Percentiles rank a stretch among this genome's conserved stretches.
Evolutionary conservation across 2,113 vertebrate genomes (phyloP).

Genomic region (Phalacrocorax carbo): DNA sequence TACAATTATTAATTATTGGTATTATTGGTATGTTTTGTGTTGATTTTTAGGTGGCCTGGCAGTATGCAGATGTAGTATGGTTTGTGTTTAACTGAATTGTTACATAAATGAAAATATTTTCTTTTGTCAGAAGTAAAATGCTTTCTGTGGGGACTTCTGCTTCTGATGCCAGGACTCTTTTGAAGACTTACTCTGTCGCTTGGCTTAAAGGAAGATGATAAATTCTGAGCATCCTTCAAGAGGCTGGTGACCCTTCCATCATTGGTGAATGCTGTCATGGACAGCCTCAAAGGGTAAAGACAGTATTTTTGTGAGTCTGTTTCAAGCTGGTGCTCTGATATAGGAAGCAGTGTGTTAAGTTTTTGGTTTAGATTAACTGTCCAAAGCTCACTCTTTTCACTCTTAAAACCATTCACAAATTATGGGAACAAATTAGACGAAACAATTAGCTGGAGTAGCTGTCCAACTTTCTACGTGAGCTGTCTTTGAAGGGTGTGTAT

Average conservation of each 20-base stretch:
- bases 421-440: neutral
- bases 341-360: neutral
- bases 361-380: neutral
- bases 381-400: neutral
- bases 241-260: conserved; percentile 2
- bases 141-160: neutral
- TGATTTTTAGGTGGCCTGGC: neutral
- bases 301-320: neutral
- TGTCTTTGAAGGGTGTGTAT: neutral
- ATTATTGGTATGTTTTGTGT: neutral
- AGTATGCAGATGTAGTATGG: neutral
- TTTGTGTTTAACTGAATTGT: neutral
- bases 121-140: conserved; percentile 43
- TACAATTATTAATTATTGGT: no score
- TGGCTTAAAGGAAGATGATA: conserved; percentile 42
- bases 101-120: conserved; percentile 6
- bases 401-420: neutral
- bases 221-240: conserved; percentile 19
- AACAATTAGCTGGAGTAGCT: neutral
- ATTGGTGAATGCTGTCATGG: conserved; percentile 47
- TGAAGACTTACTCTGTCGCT: neutral
- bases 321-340: neutral
- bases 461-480: neutral
- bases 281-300: conserved; percentile 43
- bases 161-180: neutral